phyloP scores from a whole-genome alignment of 2,113 vertebrate species.

The Seriola rivoliana region DNA sequence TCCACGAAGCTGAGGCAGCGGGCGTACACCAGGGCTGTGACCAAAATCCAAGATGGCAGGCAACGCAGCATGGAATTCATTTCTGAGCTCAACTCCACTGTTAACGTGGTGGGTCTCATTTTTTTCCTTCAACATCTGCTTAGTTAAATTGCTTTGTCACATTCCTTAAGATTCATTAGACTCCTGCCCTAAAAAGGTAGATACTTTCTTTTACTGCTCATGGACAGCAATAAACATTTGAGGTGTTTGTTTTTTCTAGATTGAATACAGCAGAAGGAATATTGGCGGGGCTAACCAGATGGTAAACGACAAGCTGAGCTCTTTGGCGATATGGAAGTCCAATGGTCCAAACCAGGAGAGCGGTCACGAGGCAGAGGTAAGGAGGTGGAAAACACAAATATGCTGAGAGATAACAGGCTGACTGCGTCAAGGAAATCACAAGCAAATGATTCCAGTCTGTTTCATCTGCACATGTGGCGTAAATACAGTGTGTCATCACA shows the following conservation, averaged over 20 bases:
- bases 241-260: slow-evolving; percentile 76
- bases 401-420: not conserved
- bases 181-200: no score
- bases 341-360: slow-evolving; percentile 71
- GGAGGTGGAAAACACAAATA: not conserved
- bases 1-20: slow-evolving; percentile 89
- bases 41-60: slow-evolving; percentile 86
- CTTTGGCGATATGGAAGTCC: slow-evolving; percentile 88
- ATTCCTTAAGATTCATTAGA: not conserved
- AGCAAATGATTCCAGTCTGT: not conserved
- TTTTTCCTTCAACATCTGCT: not conserved
- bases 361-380: slow-evolving; percentile 87
- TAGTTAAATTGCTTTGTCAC: not conserved
- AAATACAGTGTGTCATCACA: not conserved
- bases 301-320: slow-evolving; percentile 87
- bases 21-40: slow-evolving; percentile 89
- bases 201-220: not conserved
- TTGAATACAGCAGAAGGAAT: slow-evolving; percentile 90
- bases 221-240: not conserved
- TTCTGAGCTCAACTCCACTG: slow-evolving; percentile 87
- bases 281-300: slow-evolving; percentile 88
- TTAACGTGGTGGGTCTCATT: slow-evolving; percentile 88
- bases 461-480: not conserved
- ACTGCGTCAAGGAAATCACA: not conserved
- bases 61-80: slow-evolving; percentile 89